Evolutionary conservation across 1,140 invertebrate species (phyloP).

Genomic region (Nixonia krombeini): DNA sequence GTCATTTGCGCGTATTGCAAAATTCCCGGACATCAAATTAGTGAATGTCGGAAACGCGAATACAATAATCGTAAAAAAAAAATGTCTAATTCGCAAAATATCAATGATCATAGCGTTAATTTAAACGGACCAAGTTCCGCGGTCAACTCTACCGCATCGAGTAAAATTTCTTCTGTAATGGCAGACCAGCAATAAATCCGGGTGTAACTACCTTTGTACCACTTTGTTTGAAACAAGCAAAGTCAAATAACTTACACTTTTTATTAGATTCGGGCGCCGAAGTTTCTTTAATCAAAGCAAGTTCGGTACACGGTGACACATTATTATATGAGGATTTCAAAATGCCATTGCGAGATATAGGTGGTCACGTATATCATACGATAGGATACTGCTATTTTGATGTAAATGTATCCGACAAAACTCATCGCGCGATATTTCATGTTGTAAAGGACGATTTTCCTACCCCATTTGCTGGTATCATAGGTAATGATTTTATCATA

Average conservation of each 20-base stretch:
- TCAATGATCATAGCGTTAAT: slow-evolving; percentile 3
- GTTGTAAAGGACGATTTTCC: slow-evolving; percentile 21
- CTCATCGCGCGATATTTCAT: too few species aligned
- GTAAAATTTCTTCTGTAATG: background rate
- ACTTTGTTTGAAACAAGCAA: slow-evolving; percentile 1
- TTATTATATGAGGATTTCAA: slow-evolving; percentile 15
- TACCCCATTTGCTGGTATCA: slow-evolving; percentile 4
- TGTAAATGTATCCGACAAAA: too few species aligned
- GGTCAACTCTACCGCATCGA: slow-evolving; percentile 12
- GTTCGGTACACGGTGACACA: slow-evolving; percentile 2
- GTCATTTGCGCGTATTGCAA: slow-evolving; percentile 21
- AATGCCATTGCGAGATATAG: slow-evolving; percentile 13
- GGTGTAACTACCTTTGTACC: slow-evolving; percentile 17
- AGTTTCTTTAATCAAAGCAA: slow-evolving; percentile 19
- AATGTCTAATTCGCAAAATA: too few species aligned
- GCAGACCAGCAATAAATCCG: background rate
- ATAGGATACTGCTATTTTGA: slow-evolving; percentile 10
- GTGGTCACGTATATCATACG: background rate
- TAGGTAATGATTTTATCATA: slow-evolving; percentile 1
- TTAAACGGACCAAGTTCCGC: slow-evolving; percentile 15
- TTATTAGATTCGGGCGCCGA: slow-evolving; percentile 14
- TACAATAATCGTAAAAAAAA: slow-evolving; percentile 23
- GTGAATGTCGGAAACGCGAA: slow-evolving; percentile 7
- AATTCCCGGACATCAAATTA: slow-evolving; percentile 8
- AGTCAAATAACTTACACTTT: slow-evolving; percentile 3